phyloP scores from a whole-genome alignment of 2,113 vertebrate species.

The Cairina moschata region DNA sequence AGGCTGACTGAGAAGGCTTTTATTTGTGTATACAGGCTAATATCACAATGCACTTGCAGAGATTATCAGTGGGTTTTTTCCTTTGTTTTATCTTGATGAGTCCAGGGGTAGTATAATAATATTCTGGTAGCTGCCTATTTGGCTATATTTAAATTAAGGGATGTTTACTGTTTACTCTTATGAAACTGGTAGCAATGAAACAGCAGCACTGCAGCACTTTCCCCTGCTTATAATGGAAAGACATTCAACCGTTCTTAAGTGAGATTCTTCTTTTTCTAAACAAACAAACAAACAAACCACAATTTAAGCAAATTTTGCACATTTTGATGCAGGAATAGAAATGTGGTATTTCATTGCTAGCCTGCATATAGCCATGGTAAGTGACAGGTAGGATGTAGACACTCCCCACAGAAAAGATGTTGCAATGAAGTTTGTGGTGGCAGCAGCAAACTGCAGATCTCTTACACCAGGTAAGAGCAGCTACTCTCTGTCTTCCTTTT shows the following conservation, averaged over 20 bases:
- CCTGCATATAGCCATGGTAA: accelerated
- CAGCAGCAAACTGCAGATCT: background rate
- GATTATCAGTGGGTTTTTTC: background rate
- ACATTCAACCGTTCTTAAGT: background rate
- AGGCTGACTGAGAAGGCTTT: background rate
- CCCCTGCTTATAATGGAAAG: background rate
- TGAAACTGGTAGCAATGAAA: background rate
- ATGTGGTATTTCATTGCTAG: background rate
- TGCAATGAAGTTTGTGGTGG: background rate
- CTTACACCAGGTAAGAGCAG: background rate
- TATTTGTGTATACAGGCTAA: background rate
- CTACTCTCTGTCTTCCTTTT: background rate
- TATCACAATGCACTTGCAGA: background rate
- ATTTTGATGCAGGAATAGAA: background rate
- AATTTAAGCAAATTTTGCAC: background rate
- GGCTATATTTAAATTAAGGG: background rate
- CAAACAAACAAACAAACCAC: background rate
- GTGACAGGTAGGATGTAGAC: background rate
- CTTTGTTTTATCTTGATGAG: background rate
- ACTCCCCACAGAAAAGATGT: background rate
- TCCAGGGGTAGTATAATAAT: background rate
- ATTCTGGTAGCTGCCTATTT: background rate
- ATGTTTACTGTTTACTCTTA: background rate
- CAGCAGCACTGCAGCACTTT: background rate
- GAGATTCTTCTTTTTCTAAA: background rate